These are phyloP conservation scores for Alloscopus bannaensis DNA, from an alignment of 2,888 invertebrate species.

Conservation along the genomic window DNA sequence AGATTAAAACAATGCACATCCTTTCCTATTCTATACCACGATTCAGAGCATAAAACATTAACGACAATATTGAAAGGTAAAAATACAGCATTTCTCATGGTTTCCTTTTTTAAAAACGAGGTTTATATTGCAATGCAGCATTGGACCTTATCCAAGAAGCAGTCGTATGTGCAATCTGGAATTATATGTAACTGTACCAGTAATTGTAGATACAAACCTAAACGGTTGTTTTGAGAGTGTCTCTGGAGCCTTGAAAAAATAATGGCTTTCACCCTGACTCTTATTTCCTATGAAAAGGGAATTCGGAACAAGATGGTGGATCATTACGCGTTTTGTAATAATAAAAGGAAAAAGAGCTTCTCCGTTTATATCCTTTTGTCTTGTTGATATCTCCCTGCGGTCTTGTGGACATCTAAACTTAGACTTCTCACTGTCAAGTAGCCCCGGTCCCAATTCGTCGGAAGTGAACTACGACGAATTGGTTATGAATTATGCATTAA, in stretches of 20 bases:
- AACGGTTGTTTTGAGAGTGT: slow-evolving; percentile 54
- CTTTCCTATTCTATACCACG: too few species aligned
- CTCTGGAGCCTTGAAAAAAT: slow-evolving; percentile 55
- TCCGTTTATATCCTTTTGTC: background rate
- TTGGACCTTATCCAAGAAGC: background rate
- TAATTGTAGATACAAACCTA: background rate
- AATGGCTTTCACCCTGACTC: slow-evolving; percentile 59
- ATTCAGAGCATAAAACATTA: too few species aligned
- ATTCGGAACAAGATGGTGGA: too few species aligned
- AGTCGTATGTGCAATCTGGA: background rate
- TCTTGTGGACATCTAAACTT: too few species aligned
- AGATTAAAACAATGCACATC: too few species aligned
- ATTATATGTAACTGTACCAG: background rate
- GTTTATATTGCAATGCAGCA: background rate
- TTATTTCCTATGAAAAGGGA: slow-evolving; percentile 32
- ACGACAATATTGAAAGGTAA: too few species aligned
- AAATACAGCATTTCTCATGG: too few species aligned
- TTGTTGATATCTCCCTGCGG: background rate
- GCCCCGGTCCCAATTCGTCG: too few species aligned
- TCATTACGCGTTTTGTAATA: background rate
- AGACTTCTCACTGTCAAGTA: too few species aligned
- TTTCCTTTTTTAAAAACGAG: too few species aligned
- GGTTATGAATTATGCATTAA: too few species aligned
- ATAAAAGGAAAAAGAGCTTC: background rate
- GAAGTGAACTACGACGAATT: too few species aligned